phyloP scores from a whole-genome alignment of 2,797 vertebrate genomes.

The Crotalus adamanteus region DNA sequence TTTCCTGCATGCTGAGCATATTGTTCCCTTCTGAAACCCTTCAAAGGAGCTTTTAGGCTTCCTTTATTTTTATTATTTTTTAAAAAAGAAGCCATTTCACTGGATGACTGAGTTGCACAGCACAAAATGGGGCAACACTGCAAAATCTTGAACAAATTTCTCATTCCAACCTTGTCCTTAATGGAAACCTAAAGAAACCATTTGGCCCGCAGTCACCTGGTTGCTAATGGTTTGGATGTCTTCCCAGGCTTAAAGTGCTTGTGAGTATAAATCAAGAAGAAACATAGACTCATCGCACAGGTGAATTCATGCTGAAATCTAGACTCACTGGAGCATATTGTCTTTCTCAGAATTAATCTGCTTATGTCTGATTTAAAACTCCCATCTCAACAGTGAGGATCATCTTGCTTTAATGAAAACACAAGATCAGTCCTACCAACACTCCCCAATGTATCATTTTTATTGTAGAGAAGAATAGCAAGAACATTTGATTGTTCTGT shows the following conservation, averaged over 20 bases:
- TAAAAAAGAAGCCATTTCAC: constrained; percentile 18
- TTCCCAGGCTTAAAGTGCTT: constrained; percentile 6
- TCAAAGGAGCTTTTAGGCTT: not conserved
- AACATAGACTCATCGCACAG: not conserved
- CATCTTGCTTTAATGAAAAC: not conserved
- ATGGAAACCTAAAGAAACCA: constrained; percentile 13
- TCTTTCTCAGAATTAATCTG: constrained; percentile 1
- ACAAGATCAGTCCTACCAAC: not conserved
- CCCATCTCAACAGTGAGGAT: not conserved
- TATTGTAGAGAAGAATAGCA: not conserved
- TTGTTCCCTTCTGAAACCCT: not conserved
- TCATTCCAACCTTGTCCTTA: constrained; percentile 3
- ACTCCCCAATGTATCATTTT: not conserved
- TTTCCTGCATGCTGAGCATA: not conserved
- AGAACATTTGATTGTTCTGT: not conserved
- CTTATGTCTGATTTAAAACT: not conserved
- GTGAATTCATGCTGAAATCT: constrained; percentile 6
- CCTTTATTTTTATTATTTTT: not conserved
- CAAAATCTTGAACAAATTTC: constrained; percentile 24
- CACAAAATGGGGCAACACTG: not conserved
- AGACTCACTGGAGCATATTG: constrained; percentile 4
- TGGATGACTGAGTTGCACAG: constrained; percentile 10
- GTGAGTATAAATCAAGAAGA: constrained; percentile 26
- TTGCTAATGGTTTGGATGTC: not conserved
- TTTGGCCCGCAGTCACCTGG: constrained; percentile 15